These are phyloP conservation scores for Cheumatopsyche charites DNA, from an alignment of 1,140 invertebrate genomes.

Conservation along the genomic window DNA sequence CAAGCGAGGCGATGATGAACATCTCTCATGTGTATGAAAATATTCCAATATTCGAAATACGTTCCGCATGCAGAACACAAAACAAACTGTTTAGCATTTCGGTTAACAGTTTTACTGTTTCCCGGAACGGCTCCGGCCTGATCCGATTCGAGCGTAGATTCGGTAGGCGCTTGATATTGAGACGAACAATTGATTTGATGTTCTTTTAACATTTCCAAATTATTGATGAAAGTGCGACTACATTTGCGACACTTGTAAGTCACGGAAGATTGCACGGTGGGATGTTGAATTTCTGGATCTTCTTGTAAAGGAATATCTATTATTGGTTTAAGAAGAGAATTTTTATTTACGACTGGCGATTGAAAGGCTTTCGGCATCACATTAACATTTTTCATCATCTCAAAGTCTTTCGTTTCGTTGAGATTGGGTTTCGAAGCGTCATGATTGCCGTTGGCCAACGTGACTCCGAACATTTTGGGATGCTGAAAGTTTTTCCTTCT, in stretches of 20 bases:
- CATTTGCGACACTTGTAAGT: constrained; percentile 73
- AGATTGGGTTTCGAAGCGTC: not conserved
- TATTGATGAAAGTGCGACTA: constrained; percentile 65
- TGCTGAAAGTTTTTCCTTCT: constrained; percentile 8
- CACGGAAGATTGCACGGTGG: constrained; percentile 58
- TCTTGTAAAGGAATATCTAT: not conserved
- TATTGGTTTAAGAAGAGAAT: not conserved
- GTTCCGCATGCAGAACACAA: constrained; percentile 77
- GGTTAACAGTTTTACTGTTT: constrained; percentile 61
- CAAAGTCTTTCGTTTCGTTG: constrained; percentile 1
- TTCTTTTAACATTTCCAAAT: constrained; percentile 65
- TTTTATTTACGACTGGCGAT: not conserved
- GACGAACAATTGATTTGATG: constrained; percentile 66
- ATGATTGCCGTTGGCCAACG: constrained; percentile 24
- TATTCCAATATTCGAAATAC: constrained; percentile 83
- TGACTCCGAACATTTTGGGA: not conserved
- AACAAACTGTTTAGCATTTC: constrained; percentile 75
- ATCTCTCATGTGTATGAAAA: constrained; percentile 81
- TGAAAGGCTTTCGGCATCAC: not conserved
- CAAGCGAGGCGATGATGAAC: constrained; percentile 78
- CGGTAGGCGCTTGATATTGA: too few species aligned
- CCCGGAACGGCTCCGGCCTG: constrained; percentile 48
- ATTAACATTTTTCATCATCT: not conserved
- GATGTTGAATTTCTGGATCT: not conserved
- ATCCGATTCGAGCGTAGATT: constrained; percentile 54